phyloP scores from a whole-genome alignment of 2,797 vertebrate genomes.

The Thunnus albacares region DNA sequence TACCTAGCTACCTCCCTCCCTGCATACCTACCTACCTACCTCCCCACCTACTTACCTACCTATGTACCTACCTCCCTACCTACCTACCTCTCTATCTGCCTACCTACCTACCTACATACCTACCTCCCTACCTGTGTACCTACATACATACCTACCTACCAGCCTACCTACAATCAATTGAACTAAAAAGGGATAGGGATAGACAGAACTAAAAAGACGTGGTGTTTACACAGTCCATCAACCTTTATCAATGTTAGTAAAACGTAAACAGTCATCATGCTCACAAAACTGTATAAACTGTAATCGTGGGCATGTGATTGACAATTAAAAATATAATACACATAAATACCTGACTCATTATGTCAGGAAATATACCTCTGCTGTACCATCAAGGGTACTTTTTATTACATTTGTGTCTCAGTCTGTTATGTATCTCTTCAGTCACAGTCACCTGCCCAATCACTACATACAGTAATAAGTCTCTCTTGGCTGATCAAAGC shows the following conservation, averaged over 20 bases:
- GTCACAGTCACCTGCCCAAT: constrained; percentile 21
- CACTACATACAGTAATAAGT: constrained; percentile 10
- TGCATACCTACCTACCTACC: no score
- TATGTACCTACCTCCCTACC: no score
- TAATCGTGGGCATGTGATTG: neutral
- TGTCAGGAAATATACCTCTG: neutral
- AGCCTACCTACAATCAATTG: no score
- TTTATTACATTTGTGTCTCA: constrained; percentile 11
- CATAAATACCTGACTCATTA: neutral
- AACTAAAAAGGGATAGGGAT: no score
- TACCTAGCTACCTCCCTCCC: no score
- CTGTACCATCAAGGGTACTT: neutral
- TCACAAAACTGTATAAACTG: neutral
- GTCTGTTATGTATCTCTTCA: constrained; percentile 13
- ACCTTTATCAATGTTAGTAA: neutral
- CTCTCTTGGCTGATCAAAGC: constrained; percentile 40
- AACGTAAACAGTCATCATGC: neutral
- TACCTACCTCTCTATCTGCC: no score
- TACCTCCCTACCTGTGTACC: no score
- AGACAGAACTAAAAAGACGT: no score
- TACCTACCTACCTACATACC: no score
- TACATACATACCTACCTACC: no score
- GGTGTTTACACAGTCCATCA: neutral
- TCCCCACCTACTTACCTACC: no score
- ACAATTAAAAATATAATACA: constrained; percentile 1